These are phyloP conservation scores for Drosophila antonietae DNA, from an alignment of 2,888 invertebrate species.

Conservation along the genomic window DNA sequence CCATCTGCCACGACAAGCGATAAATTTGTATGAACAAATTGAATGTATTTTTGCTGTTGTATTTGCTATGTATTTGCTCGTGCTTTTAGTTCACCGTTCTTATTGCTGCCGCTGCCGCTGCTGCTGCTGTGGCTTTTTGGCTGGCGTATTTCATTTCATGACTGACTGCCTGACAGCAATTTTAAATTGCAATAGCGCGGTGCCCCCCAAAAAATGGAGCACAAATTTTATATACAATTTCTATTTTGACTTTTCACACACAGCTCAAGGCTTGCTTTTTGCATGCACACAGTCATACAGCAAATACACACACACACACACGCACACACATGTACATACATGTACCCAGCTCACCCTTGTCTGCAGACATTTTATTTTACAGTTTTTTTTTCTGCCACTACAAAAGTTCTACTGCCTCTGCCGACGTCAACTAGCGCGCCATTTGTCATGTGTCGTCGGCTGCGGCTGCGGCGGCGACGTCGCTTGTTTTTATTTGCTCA, in stretches of 20 bases:
- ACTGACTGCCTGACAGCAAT: slow-evolving; percentile 71
- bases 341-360: slow-evolving; percentile 48
- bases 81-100: slow-evolving; percentile 15
- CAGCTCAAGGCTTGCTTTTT: slow-evolving; percentile 71
- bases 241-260: slow-evolving; percentile 59
- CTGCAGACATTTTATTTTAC: slow-evolving; percentile 75
- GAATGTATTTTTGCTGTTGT: slow-evolving; percentile 49
- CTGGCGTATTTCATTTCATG: slow-evolving; percentile 70
- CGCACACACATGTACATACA: slow-evolving; percentile 16
- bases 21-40: slow-evolving; percentile 73
- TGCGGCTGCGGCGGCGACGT: slow-evolving; percentile 41
- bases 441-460: slow-evolving; percentile 72
- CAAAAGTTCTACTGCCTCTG: slow-evolving; percentile 39
- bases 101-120: slow-evolving; percentile 10
- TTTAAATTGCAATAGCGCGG: slow-evolving; percentile 64
- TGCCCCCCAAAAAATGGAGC: slow-evolving; percentile 70
- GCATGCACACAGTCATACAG: slow-evolving; percentile 26
- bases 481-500: slow-evolving; percentile 58
- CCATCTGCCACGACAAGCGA: slow-evolving; percentile 50
- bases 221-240: slow-evolving; percentile 14
- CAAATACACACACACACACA: slow-evolving; percentile 20
- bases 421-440: slow-evolving; percentile 57
- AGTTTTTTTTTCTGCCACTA: slow-evolving; percentile 26
- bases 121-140: slow-evolving; percentile 34
- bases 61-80: slow-evolving; percentile 23